Base-by-base conservation (phyloP, 2,888 invertebrate genomes). In the Leucophora obtusa region DNA sequence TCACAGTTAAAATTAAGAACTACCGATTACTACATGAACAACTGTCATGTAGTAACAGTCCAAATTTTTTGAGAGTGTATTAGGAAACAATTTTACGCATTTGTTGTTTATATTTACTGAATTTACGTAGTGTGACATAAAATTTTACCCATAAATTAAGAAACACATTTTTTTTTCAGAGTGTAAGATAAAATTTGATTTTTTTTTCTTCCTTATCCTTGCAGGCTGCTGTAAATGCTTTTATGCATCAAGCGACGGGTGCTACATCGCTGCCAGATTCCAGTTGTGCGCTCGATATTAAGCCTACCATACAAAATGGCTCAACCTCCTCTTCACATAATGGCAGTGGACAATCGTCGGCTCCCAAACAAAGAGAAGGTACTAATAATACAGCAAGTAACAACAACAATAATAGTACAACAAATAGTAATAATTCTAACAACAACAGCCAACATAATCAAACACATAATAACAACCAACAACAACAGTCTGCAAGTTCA, bases 301-400 rank as follows among this genome's bases (percentile, higher is more conserved):
- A 93, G 87, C 93, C 93, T 15, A 91, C 92, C 84, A 89, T 91
- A 87, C 90, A 88, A 82, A 90, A 90, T 83, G 90, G 90, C 72
- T 85, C 85, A 72, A 84, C 84, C 73, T 83, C 85, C 83, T 79
- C 84, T 53, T 81, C 84, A 82, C 86, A 85, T 66, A 86, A 86
- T 81, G 87, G 86, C 72, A 85, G 82, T 79, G 86, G 87, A 68
- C 90, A 89, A 70, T 91, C 85, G 86, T 86, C 92, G 83, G 89
- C 92, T 79, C 92, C 93, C 86, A 95, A 95, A 91, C 95, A 95
- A 92, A 94, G 95, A 88, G 95, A 95, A 95, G 95, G 95, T 95
- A 95, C 92, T 92, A 75, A 71, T 58, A 47, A 72, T 15, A 51
- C 75, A 56, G 65, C 75, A 66, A 87, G 84, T 71, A 87, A 83